A percentile compares a stretch with the other conserved stretches of the same genome.
phyloP scores from a whole-genome alignment of 1,140 invertebrate species.

The Lycorma delicatula region DNA sequence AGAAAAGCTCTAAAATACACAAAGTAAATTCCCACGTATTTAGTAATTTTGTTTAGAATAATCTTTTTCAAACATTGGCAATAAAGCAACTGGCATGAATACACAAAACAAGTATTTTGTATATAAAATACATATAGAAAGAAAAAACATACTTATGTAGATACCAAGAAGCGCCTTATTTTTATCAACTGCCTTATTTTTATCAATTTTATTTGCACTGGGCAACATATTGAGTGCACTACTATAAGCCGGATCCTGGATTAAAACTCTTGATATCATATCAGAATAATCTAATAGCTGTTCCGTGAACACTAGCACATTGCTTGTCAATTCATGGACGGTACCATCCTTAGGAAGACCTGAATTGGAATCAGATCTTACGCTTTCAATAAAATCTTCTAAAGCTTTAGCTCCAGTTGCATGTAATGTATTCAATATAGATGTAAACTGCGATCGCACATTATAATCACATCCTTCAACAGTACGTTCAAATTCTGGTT shows the following conservation, averaged over 20 bases:
- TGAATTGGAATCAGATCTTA: conserved; percentile 72
- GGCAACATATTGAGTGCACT: conserved; percentile 39
- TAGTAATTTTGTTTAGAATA: no score
- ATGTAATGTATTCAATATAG: conserved; percentile 64
- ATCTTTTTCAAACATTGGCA: no score
- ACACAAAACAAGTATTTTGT: no score
- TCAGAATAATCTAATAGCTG: conserved; percentile 71
- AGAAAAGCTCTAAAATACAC: no score
- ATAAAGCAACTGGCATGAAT: no score
- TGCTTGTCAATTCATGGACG: conserved; percentile 89
- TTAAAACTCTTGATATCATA: conserved; percentile 57
- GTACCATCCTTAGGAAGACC: conserved; percentile 90
- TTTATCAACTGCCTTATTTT: conserved; percentile 38
- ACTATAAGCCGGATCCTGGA: conserved; percentile 49
- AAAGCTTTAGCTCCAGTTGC: conserved; percentile 80
- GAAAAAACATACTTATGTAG: conserved; percentile 68
- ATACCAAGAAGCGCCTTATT: conserved; percentile 59
- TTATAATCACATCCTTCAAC: conserved; percentile 63
- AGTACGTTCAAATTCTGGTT: conserved; percentile 75
- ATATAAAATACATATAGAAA: no score
- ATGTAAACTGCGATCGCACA: conserved; percentile 60
- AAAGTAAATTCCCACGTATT: no score
- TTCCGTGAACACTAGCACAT: conserved; percentile 82
- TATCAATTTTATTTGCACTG: conserved; percentile 30
- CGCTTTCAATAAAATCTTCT: conserved; percentile 87